A percentile compares a stretch with the other conserved stretches of the same genome.
These are phyloP conservation scores for Phorcus lineatus DNA, from an alignment of 2,888 invertebrate genomes.

Conservation along the genomic window DNA sequence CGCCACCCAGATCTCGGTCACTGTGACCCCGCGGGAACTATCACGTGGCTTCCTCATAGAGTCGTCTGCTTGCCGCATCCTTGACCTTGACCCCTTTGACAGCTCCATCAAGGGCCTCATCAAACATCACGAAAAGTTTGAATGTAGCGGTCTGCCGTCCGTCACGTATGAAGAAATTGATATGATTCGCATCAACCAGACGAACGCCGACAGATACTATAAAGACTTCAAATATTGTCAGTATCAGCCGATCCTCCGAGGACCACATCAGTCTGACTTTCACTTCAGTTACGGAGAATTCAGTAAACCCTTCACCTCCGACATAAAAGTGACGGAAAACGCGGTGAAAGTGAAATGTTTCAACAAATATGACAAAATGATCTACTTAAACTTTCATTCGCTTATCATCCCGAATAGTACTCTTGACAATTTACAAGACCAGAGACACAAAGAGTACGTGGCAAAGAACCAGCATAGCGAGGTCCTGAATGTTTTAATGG, in stretches of 20 bases:
- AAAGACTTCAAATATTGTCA: slow-evolving; percentile 31
- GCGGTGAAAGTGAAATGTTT: slow-evolving; percentile 67
- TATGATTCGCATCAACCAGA: slow-evolving; percentile 52
- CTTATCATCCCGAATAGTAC: too few species aligned
- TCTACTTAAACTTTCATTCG: too few species aligned
- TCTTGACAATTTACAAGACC: too few species aligned
- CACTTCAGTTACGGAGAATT: slow-evolving; percentile 42
- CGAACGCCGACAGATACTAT: slow-evolving; percentile 42
- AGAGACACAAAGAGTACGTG: background rate
- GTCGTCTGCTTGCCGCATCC: slow-evolving; percentile 68
- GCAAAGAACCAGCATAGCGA: background rate
- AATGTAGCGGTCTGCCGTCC: slow-evolving; percentile 51
- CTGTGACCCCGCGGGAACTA: too few species aligned
- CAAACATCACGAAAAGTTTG: slow-evolving; percentile 40
- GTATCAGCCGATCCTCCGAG: too few species aligned
- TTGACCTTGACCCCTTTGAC: slow-evolving; percentile 68
- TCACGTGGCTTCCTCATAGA: slow-evolving; percentile 59
- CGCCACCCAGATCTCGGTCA: too few species aligned
- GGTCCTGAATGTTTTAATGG: background rate
- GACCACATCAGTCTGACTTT: slow-evolving; percentile 40
- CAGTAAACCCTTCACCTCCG: slow-evolving; percentile 40
- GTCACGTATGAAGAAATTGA: slow-evolving; percentile 61
- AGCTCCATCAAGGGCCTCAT: slow-evolving; percentile 51
- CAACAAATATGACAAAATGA: slow-evolving; percentile 48
- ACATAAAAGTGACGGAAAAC: slow-evolving; percentile 50